Base-by-base conservation (phyloP, 64 coral and sea anemone species). In the Montipora efflorescens region DNA sequence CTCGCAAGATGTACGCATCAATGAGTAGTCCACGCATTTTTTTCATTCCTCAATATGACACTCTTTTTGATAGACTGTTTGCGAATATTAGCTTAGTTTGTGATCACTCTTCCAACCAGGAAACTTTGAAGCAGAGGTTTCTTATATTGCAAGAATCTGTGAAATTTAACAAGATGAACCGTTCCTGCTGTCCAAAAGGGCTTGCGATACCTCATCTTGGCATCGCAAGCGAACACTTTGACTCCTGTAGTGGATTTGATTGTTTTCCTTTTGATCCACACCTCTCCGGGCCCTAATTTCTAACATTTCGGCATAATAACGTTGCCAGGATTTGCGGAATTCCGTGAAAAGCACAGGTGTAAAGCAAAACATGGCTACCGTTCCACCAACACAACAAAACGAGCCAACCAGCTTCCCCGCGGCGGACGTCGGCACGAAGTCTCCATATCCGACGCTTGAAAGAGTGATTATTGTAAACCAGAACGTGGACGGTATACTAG, bases 391-490 rank as follows among this genome's bases (percentile, higher is more conserved):
- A 12, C 92, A 94, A 23, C 80, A 90, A 25, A 92, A 75, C n/a
- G 95, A 62, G 25, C 87, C 92, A 72, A 97, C 87, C 7, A 97
- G 1, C 25, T 97, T 97, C 15, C 95, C 95, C 43, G 49, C 8
- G 4, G 76, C 78, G 2, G 92, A 94, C 36, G 44, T 70, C 2
- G 92, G 95, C 5, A 94, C 95, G 15, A 68, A 88, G 44, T 97
- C 95, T 15, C 95, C 95, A 23, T 97, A 97, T 5, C 95, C 95
- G 0, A 97, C 95, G 10, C 80, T 87, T 14, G 92, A 94, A 5
- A 97, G 92, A 0, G 95, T 91, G 12, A 97, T 89, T 10, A 97
- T 21, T 0, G 89, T 88, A 62, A 91, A 97, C 92, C 92, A 97
- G 46, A 97, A 94, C 0, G 87, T 85, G 7, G 93, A 88, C 2